Base-by-base conservation (phyloP, 2,797 vertebrate genomes). In the Microctenopoma steveboyesi region DNA sequence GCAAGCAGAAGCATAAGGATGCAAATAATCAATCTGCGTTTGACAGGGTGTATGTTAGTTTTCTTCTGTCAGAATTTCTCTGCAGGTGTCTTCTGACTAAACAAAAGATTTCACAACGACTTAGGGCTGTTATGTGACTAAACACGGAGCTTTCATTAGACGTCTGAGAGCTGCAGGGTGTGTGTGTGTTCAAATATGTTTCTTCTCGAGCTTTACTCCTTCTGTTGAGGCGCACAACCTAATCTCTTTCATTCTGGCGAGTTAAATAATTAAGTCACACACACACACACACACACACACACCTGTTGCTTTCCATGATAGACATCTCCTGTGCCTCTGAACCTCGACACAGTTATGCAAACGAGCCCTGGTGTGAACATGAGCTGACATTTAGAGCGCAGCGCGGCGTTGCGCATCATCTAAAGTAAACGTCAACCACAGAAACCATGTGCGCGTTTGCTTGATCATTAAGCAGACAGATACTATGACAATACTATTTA, bases 241-340 rank as follows among this genome's bases (percentile, higher is more conserved):
- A 66, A 78, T 78, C 73, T 46, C 49, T 46, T 71, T 82, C 66
- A 58, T 87, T 86, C 64, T 28, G 14, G 39, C 8, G 18, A 13
- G n/a, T 70, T 91, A 51, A 86, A 89, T 90, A 77, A 85, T 88
- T 69, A n/a, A 90, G 76, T 4, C 47, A 35, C 33, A 35, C 33
- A 35, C 33, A 35, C 7, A 9, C 33, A 35, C 33, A 35, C 33
- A 35, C 33, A 35, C 33, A 35, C 62, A 55, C 54, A 43, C 64
- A 89, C 87, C 67, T 91, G 88, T 88, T 88, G 81, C 63, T 64
- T 33, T 48, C 59, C 22, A 0, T 14, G 27, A 50, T 9, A 64
- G 18, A 48, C 50, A 58, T 67, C 37, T 64, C 14, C 5, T 16
- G 4, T 40, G 9, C 6, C 5, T 16, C 5, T 43, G 9, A 30